Conservation (phyloP, 2,797 vertebrate genomes). For the Tenualosa ilisha region DNA sequence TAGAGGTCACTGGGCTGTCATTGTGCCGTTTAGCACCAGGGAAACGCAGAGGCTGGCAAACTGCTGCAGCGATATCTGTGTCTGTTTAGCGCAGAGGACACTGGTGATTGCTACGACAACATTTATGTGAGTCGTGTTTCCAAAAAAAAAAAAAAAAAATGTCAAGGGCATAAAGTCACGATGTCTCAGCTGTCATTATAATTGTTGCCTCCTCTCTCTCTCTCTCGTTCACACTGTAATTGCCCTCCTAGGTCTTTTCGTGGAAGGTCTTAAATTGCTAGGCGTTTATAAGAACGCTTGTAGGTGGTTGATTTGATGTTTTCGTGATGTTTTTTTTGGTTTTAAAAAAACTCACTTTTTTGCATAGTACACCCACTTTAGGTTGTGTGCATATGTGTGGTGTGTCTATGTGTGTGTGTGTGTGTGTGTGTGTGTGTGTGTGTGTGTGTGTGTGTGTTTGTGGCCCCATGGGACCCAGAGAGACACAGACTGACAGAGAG, state of each 20-base stretch:
- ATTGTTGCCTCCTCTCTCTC: constrained; percentile 12
- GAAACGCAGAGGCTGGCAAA: constrained; percentile 58
- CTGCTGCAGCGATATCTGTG: constrained; percentile 49
- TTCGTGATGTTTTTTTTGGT: neutral
- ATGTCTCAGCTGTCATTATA: neutral
- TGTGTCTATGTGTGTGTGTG: neutral
- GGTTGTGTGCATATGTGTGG: neutral
- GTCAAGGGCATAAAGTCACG: constrained; percentile 28
- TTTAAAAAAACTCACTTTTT: neutral
- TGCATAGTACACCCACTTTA: neutral
- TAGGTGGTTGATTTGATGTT: neutral
- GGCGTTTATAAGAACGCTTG: neutral
- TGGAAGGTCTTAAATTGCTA: neutral
- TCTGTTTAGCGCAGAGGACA: constrained; percentile 23
- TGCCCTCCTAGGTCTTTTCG: constrained; percentile 3
- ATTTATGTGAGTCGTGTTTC: neutral
- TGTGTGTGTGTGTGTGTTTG: constrained; percentile 12
- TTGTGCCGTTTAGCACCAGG: constrained; percentile 47
- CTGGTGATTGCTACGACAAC: neutral
- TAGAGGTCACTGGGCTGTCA: constrained; percentile 64
- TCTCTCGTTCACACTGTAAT: constrained; percentile 18
- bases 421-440: constrained; percentile 9
- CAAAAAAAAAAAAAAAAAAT: neutral
- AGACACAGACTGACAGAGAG: neutral
- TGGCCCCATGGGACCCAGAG: constrained; percentile 3